Percentiles rank a stretch among this genome's conserved stretches.
Evolutionary conservation across 2,888 invertebrate genomes (phyloP).

Genomic region (Philonicus albiceps): DNA sequence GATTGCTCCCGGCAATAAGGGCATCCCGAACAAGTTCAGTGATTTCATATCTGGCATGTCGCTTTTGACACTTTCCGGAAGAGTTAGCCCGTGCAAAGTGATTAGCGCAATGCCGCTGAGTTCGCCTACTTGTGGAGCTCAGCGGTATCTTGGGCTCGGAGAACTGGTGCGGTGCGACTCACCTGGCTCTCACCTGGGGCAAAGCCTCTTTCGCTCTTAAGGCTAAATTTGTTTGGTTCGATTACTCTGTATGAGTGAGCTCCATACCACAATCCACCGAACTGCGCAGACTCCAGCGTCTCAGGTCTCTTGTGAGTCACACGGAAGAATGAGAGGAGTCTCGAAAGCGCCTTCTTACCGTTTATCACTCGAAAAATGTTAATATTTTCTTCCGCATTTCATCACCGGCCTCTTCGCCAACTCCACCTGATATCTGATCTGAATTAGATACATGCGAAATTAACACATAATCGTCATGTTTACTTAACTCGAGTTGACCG

Average conservation of each 20-base stretch:
- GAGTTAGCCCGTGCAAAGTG: conserved; percentile 21
- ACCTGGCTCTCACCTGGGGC: neutral
- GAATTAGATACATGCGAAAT: conserved; percentile 28
- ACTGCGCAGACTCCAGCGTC: neutral
- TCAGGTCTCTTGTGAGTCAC: neutral
- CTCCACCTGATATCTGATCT: conserved; percentile 7
- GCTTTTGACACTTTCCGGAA: conserved; percentile 41
- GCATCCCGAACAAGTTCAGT: conserved; percentile 20
- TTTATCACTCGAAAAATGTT: conserved; percentile 31
- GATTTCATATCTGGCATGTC: conserved; percentile 24
- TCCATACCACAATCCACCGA: neutral
- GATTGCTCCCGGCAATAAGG: neutral
- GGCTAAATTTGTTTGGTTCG: neutral
- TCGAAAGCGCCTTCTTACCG: conserved; percentile 6
- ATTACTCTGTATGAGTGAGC: neutral
- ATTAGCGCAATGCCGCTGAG: conserved; percentile 22
- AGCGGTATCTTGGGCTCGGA: neutral
- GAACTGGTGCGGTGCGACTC: neutral
- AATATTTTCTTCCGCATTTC: conserved; percentile 41
- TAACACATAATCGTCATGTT: conserved; percentile 1
- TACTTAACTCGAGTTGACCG: conserved; percentile 4
- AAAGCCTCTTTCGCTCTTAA: neutral
- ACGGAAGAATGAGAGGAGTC: neutral
- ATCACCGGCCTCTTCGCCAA: conserved; percentile 15
- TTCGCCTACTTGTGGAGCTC: neutral